Evolutionary conservation across 1,140 invertebrate genomes (phyloP).

Genomic region (Meloidogyne exigua): DNA sequence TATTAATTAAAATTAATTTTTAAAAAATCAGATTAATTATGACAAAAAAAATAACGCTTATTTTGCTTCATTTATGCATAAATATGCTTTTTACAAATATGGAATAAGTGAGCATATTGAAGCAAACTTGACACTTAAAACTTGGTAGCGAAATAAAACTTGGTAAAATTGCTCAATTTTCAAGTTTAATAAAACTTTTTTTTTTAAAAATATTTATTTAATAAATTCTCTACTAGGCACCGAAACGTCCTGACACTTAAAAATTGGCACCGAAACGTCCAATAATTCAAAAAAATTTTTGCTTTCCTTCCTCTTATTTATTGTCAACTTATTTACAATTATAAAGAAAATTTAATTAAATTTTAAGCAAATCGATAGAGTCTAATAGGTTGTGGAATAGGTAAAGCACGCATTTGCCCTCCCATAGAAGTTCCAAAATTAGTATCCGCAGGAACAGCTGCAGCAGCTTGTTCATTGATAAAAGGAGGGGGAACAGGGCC

Average conservation of each 20-base stretch:
- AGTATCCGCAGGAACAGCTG: background rate
- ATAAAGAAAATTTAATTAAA: too few species aligned
- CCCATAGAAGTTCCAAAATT: slow-evolving; percentile 3
- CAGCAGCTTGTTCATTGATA: slow-evolving; percentile 15
- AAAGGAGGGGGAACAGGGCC: slow-evolving; percentile 16
- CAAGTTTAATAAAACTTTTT: too few species aligned
- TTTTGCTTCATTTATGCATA: slow-evolving; percentile 18
- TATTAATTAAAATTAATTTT: background rate
- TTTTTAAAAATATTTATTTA: too few species aligned
- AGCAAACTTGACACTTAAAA: background rate
- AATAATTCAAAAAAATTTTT: too few species aligned
- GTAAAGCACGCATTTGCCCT: background rate
- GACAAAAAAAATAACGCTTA: background rate
- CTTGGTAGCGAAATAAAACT: too few species aligned
- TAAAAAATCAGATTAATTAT: background rate
- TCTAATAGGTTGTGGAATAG: slow-evolving; percentile 16
- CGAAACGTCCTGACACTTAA: background rate
- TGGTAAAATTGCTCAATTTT: too few species aligned
- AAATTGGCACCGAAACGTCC: background rate
- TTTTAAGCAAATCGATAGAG: background rate
- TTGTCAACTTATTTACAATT: too few species aligned
- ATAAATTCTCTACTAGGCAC: too few species aligned
- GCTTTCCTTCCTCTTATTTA: too few species aligned
- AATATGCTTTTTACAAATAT: slow-evolving; percentile 19
- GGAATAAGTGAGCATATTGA: background rate